Conservation (phyloP, 1,140 invertebrate genomes). For the Panagrolaimus sp. region DNA sequence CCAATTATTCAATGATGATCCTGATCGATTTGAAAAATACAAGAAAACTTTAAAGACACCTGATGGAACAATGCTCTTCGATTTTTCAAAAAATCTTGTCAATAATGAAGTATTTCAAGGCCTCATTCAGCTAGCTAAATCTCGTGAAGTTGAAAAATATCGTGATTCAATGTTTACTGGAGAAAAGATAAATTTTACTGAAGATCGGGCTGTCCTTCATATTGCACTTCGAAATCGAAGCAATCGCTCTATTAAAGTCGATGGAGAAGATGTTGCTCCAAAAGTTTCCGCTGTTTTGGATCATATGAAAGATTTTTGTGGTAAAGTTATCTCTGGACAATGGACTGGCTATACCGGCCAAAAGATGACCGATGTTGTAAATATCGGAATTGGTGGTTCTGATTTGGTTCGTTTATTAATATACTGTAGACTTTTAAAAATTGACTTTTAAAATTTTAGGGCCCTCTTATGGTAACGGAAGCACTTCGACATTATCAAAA, state of each 20-base stretch:
- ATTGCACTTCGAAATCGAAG: conserved; percentile 81
- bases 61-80: conserved; percentile 67
- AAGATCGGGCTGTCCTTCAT: conserved; percentile 88
- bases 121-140: conserved; percentile 64
- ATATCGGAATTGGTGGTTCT: conserved; percentile 98
- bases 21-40: conserved; percentile 48
- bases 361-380: conserved; percentile 91
- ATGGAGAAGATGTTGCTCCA: conserved; percentile 83
- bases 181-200: conserved; percentile 94
- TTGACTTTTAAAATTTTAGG: conserved; percentile 66
- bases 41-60: conserved; percentile 39
- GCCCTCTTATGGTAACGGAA: conserved; percentile 97
- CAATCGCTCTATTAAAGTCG: conserved; percentile 73
- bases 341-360: conserved; percentile 89
- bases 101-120: conserved; percentile 68
- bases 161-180: conserved; percentile 88
- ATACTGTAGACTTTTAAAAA: conserved; percentile 15
- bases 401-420: conserved; percentile 70
- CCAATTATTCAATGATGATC: conserved; percentile 46
- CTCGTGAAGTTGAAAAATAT: conserved; percentile 74
- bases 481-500: conserved; percentile 79
- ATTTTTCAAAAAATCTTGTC: conserved; percentile 93
- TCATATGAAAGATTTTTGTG: conserved; percentile 89
- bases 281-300: conserved; percentile 81
- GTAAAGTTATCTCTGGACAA: conserved; percentile 67